A percentile compares a stretch with the other conserved stretches of the same genome.
phyloP scores from a whole-genome alignment of 2,888 invertebrate species.

The Hofmannophila pseudospretella region DNA sequence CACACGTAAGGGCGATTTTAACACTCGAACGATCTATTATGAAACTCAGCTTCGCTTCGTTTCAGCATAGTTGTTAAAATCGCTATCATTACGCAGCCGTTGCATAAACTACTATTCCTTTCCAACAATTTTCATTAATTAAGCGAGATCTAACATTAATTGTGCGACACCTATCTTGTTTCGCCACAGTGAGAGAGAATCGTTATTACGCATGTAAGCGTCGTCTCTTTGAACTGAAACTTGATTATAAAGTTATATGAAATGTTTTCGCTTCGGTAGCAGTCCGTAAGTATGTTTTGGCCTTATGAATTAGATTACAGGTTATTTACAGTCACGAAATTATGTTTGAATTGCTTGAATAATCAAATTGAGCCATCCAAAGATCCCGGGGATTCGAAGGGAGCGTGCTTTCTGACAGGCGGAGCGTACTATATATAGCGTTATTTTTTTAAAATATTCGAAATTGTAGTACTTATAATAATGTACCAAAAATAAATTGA shows the following conservation, averaged over 20 bases:
- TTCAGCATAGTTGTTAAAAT: too few relatives aligned
- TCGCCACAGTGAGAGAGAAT: slow-evolving; percentile 42
- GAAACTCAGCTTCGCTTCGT: too few relatives aligned
- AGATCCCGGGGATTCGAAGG: too few relatives aligned
- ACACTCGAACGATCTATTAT: too few relatives aligned
- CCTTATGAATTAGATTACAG: slow-evolving; percentile 21
- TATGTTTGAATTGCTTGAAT: slow-evolving; percentile 5
- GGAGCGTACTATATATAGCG: too few relatives aligned
- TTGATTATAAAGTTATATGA: slow-evolving; percentile 35
- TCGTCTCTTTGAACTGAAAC: slow-evolving; percentile 38
- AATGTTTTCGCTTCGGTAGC: slow-evolving; percentile 19
- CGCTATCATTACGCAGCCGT: too few relatives aligned
- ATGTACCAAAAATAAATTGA: too few relatives aligned
- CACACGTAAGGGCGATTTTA: too few relatives aligned
- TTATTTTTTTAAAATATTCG: too few relatives aligned
- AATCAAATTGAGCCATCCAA: slow-evolving; percentile 5
- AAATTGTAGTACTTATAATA: too few relatives aligned
- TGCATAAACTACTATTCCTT: too few relatives aligned
- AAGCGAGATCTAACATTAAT: slow-evolving; percentile 26
- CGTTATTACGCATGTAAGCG: slow-evolving; percentile 33
- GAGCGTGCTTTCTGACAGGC: too few relatives aligned
- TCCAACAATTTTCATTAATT: slow-evolving; percentile 36
- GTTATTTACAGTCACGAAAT: slow-evolving; percentile 7
- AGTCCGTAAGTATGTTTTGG: slow-evolving; percentile 8
- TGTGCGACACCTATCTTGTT: slow-evolving; percentile 29